These are phyloP conservation scores for Sparus aurata DNA, from an alignment of 2,797 vertebrate genomes.

Conservation along the genomic window DNA sequence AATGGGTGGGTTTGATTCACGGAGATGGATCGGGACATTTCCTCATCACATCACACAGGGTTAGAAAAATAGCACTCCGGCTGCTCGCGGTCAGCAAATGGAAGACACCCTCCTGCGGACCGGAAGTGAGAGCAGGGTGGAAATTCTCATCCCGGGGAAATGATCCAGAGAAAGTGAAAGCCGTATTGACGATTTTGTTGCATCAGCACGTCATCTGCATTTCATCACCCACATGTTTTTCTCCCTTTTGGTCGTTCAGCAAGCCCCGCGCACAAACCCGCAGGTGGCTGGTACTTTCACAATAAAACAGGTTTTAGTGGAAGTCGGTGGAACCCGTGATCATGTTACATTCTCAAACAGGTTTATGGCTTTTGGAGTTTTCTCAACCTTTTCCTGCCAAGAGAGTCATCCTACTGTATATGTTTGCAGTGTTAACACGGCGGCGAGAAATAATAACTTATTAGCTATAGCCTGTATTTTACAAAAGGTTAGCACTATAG, in stretches of 20 bases:
- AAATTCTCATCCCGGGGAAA: not conserved
- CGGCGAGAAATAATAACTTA: too few species aligned
- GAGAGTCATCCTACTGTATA: not conserved
- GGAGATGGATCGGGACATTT: rapidly evolving
- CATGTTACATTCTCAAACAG: too few species aligned
- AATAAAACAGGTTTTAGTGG: not conserved
- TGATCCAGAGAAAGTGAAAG: conserved; percentile 52
- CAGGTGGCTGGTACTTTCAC: not conserved
- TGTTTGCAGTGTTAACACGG: not conserved
- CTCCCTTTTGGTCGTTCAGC: too few species aligned
- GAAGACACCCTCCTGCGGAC: not conserved
- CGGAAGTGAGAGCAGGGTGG: not conserved
- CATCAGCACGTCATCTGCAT: not conserved
- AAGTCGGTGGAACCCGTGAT: too few species aligned
- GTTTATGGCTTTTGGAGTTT: not conserved
- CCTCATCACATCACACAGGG: not conserved
- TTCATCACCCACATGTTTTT: conserved; percentile 18
- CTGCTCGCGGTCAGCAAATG: not conserved
- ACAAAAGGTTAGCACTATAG: too few species aligned
- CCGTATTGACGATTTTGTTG: rapidly evolving
- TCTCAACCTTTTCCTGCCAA: not conserved
- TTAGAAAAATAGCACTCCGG: too few species aligned
- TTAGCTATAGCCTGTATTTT: too few species aligned
- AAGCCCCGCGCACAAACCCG: too few species aligned
- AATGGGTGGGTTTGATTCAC: not conserved